These are phyloP conservation scores for Zapornia atra DNA, from an alignment of 2,113 vertebrate genomes.

Conservation along the genomic window DNA sequence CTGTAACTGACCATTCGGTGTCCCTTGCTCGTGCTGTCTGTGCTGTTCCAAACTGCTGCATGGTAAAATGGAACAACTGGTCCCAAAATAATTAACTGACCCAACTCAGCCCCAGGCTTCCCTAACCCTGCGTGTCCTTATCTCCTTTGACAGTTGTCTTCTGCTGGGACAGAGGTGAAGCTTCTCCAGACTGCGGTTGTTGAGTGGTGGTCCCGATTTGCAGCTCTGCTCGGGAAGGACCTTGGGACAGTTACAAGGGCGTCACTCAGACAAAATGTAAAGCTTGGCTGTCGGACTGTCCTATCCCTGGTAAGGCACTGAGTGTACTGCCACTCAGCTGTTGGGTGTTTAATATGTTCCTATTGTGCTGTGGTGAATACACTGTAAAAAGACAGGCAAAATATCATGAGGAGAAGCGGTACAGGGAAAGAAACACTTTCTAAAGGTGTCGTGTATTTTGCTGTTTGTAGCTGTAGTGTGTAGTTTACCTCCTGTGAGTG, in stretches of 20 bases:
- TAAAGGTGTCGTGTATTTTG: not conserved
- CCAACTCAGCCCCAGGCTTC: not conserved
- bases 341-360: not conserved
- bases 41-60: not conserved
- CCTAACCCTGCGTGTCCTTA: not conserved
- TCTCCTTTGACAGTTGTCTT: slow-evolving; percentile 4
- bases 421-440: not conserved
- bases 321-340: not conserved
- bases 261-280: slow-evolving; percentile 13
- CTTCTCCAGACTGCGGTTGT: not conserved
- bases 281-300: not conserved
- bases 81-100: not conserved
- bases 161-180: not conserved
- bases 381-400: not conserved
- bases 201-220: not conserved
- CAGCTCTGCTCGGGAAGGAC: not conserved
- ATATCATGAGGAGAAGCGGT: not conserved
- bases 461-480: not conserved
- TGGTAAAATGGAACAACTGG: not conserved
- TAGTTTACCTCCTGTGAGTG: not conserved
- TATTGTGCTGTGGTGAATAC: not conserved
- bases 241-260: not conserved
- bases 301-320: not conserved
- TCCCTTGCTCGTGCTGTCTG: not conserved
- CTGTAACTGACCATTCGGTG: rapidly evolving